phyloP scores from a whole-genome alignment of 2,888 invertebrate species.

The Eupeodes luniger region DNA sequence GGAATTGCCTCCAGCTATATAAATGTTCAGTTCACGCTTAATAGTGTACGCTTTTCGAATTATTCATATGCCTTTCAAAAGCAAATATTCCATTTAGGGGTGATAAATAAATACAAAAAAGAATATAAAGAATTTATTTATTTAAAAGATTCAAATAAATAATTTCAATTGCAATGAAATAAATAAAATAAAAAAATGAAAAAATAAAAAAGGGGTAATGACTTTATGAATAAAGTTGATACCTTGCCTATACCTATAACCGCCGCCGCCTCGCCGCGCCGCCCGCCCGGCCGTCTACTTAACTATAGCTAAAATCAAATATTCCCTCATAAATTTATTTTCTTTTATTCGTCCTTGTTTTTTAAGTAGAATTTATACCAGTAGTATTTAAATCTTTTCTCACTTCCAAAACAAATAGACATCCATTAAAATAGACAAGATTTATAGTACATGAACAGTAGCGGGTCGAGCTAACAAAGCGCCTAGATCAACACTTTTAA shows the following conservation, averaged over 20 bases:
- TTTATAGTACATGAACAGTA: conserved; percentile 43
- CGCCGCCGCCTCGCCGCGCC: too few relatives aligned
- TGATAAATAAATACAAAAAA: conserved; percentile 5
- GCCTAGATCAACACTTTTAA: not conserved
- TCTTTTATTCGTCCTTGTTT: conserved; percentile 23
- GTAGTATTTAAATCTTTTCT: conserved; percentile 44
- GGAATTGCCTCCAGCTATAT: conserved; percentile 22
- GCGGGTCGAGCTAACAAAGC: not conserved
- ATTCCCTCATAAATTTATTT: conserved; percentile 35
- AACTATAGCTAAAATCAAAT: not conserved
- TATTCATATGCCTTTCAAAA: conserved; percentile 31
- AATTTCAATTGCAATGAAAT: conserved; percentile 10
- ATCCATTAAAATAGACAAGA: conserved; percentile 69
- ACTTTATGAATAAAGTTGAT: not conserved
- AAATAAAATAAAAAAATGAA: not conserved
- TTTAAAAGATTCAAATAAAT: not conserved
- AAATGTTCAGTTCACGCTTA: conserved; percentile 33
- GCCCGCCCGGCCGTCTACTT: too few relatives aligned
- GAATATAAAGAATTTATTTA: conserved; percentile 18
- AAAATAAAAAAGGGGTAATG: conserved; percentile 11
- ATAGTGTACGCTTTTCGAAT: conserved; percentile 44
- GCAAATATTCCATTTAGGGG: conserved; percentile 15
- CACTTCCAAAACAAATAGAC: conserved; percentile 68
- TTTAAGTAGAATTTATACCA: conserved; percentile 9
- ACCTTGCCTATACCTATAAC: too few relatives aligned